Evolutionary conservation across 2,113 vertebrate genomes (phyloP).

Genomic region (Puntigrus tetrazona): DNA sequence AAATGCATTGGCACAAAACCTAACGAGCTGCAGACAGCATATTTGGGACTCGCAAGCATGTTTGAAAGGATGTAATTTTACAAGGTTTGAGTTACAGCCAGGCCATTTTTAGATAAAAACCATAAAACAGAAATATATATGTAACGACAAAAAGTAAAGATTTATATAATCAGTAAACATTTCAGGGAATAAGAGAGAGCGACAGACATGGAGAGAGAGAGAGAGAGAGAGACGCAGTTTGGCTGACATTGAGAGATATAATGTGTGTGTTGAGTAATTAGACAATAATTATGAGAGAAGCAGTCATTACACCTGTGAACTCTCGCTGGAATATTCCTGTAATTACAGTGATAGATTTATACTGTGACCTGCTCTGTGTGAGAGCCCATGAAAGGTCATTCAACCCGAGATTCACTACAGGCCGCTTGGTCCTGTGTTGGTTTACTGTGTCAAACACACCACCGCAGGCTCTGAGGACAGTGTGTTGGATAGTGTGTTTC

Average conservation of each 20-base stretch:
- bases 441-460: constrained; percentile 3
- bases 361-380: background rate
- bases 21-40: background rate
- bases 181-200: background rate
- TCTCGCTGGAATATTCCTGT: constrained; percentile 18
- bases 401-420: background rate
- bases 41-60: background rate
- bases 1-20: background rate
- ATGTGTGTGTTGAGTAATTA: constrained; percentile 17
- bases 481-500: constrained; percentile 26
- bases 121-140: background rate
- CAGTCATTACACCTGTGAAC: constrained; percentile 17
- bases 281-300: constrained; percentile 31
- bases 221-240: background rate
- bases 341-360: constrained; percentile 31
- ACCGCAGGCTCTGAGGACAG: background rate
- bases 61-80: background rate
- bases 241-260: constrained; percentile 26
- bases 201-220: background rate
- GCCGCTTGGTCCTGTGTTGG: background rate
- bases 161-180: background rate
- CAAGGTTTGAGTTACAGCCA: background rate
- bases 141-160: background rate
- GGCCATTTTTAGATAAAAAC: background rate
- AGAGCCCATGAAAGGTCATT: constrained; percentile 14